These are phyloP conservation scores for Aleiodes alternator DNA, from an alignment of 2,888 invertebrate species.

Conservation along the genomic window DNA sequence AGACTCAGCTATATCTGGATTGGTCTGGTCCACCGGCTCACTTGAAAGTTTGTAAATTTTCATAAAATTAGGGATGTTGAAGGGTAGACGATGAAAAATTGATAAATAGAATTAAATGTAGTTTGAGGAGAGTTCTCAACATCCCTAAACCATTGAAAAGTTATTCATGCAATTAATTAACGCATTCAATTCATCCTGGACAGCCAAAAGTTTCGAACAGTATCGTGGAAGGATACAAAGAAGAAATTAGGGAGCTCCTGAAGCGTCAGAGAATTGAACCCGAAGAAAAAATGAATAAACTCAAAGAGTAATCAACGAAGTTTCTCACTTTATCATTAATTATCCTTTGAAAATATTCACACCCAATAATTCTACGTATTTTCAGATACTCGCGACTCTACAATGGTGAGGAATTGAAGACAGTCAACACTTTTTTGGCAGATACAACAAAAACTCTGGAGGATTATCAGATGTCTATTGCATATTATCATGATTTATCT, in stretches of 20 bases:
- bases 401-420: conserved; percentile 62
- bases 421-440: conserved; percentile 81
- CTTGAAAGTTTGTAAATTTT: conserved; percentile 60
- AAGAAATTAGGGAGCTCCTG: conserved; percentile 80
- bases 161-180: too few relatives aligned
- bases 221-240: conserved; percentile 81
- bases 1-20: conserved; percentile 86
- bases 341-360: not conserved
- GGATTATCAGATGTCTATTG: conserved; percentile 80
- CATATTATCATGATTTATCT: conserved; percentile 79
- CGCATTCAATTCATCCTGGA: conserved; percentile 57
- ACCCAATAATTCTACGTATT: conserved; percentile 11
- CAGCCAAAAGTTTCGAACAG: conserved; percentile 87
- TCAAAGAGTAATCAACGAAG: conserved; percentile 67
- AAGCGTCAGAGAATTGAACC: conserved; percentile 85
- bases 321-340: conserved; percentile 18
- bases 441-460: conserved; percentile 80
- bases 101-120: too few relatives aligned
- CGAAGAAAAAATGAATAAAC: conserved; percentile 83
- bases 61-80: not conserved
- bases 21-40: conserved; percentile 65
- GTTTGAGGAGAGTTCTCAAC: too few relatives aligned
- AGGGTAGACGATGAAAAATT: too few relatives aligned
- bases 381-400: conserved; percentile 65
- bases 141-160: too few relatives aligned